A percentile compares a stretch with the other conserved stretches of the same genome.
These are phyloP conservation scores for Cladopsammia gracilis DNA, from an alignment of 64 coral and sea anemone species.

Conservation along the genomic window DNA sequence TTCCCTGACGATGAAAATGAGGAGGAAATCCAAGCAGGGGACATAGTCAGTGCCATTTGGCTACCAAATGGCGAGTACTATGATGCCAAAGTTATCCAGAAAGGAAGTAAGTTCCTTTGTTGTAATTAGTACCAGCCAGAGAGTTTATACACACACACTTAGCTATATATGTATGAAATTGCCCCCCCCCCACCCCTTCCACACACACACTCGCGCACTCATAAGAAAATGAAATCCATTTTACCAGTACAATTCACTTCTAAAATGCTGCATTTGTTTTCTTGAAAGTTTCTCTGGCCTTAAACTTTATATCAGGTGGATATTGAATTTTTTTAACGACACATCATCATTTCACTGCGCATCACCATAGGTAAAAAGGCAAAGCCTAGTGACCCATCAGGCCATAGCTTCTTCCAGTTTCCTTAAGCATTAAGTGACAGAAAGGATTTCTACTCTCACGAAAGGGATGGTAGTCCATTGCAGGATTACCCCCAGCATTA, in stretches of 20 bases:
- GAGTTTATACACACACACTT: background rate
- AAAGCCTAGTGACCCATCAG: too few species aligned
- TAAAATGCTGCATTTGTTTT: too few species aligned
- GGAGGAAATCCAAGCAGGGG: slow-evolving; percentile 55
- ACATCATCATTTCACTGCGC: too few species aligned
- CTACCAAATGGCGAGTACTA: slow-evolving; percentile 64
- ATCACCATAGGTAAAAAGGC: too few species aligned
- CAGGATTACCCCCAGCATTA: background rate
- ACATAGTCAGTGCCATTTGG: slow-evolving; percentile 73
- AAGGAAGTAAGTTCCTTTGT: slow-evolving; percentile 35
- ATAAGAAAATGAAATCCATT: too few species aligned
- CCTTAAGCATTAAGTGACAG: background rate
- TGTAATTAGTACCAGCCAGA: background rate
- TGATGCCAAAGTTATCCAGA: slow-evolving; percentile 55
- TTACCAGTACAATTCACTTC: too few species aligned
- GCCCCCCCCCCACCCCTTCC: background rate
- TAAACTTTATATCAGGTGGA: too few species aligned
- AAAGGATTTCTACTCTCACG: background rate
- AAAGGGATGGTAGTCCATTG: background rate
- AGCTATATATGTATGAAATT: background rate
- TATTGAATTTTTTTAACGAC: too few species aligned
- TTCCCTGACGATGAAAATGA: slow-evolving; percentile 57
- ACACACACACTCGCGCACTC: too few species aligned
- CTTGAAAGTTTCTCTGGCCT: too few species aligned
- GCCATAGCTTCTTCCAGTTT: too few species aligned